Percentiles rank a stretch among this genome's conserved stretches.
These are phyloP conservation scores for Callipepla squamata DNA, from an alignment of 2,113 vertebrate species.

Conservation along the genomic window DNA sequence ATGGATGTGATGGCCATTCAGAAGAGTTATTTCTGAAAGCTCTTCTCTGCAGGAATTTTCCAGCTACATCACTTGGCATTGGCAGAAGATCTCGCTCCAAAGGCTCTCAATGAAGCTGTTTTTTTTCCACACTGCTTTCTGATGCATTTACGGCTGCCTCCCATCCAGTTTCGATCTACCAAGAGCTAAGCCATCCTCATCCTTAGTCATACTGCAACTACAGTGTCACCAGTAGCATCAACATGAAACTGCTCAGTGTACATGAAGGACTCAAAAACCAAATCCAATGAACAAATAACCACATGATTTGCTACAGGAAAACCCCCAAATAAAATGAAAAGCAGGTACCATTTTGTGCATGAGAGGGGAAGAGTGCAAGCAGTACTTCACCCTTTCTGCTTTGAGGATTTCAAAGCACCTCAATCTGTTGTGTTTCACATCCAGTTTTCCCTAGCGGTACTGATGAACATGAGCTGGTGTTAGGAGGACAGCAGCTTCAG, in stretches of 20 bases:
- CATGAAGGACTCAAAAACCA: background rate
- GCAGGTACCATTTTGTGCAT: background rate
- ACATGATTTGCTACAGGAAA: conserved; percentile 12
- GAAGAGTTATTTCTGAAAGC: background rate
- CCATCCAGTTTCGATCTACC: background rate
- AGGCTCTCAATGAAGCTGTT: background rate
- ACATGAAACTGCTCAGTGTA: conserved; percentile 11
- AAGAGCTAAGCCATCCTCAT: background rate
- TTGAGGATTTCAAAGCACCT: background rate
- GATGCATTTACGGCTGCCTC: background rate
- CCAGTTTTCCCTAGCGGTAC: background rate
- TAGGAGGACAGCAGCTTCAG: background rate
- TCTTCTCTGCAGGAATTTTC: background rate
- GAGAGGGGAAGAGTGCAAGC: background rate
- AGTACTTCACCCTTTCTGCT: background rate
- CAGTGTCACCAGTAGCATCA: background rate
- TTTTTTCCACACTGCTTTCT: background rate
- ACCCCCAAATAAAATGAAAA: background rate
- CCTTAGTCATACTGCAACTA: background rate
- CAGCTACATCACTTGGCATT: background rate
- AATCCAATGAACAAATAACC: background rate
- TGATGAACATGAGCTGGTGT: background rate
- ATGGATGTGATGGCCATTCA: background rate
- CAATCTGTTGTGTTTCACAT: background rate
- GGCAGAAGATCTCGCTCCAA: background rate